Conservation (phyloP, 2,113 vertebrate species). For the Ondatra zibethicus region DNA sequence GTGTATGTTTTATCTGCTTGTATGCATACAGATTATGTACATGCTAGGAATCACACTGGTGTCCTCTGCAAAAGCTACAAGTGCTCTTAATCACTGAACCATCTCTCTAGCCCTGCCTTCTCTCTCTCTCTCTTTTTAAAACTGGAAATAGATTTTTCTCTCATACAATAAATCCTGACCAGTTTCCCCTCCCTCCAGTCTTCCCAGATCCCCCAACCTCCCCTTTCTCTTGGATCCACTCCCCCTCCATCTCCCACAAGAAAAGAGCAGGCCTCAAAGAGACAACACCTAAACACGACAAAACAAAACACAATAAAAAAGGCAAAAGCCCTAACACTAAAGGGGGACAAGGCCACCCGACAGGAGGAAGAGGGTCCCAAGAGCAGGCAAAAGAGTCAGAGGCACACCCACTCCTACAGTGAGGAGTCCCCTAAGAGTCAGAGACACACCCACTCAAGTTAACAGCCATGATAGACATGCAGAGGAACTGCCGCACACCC, state of each 20-base stretch:
- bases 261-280: not conserved
- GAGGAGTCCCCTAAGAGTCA: not conserved
- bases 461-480: too few species aligned
- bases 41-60: not conserved
- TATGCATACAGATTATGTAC: not conserved
- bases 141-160: not conserved
- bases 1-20: not conserved
- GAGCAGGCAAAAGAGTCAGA: not conserved
- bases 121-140: not conserved
- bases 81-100: not conserved
- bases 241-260: not conserved
- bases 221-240: not conserved
- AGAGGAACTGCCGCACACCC: not conserved
- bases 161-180: not conserved
- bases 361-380: not conserved
- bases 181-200: not conserved
- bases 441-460: not conserved
- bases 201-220: not conserved
- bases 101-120: not conserved
- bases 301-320: not conserved
- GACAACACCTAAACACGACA: not conserved
- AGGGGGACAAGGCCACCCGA: not conserved
- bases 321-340: not conserved
- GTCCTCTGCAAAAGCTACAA: not conserved
- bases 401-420: not conserved